Evolutionary conservation across 2,888 invertebrate species (phyloP).

Genomic region (Idaea aversata): DNA sequence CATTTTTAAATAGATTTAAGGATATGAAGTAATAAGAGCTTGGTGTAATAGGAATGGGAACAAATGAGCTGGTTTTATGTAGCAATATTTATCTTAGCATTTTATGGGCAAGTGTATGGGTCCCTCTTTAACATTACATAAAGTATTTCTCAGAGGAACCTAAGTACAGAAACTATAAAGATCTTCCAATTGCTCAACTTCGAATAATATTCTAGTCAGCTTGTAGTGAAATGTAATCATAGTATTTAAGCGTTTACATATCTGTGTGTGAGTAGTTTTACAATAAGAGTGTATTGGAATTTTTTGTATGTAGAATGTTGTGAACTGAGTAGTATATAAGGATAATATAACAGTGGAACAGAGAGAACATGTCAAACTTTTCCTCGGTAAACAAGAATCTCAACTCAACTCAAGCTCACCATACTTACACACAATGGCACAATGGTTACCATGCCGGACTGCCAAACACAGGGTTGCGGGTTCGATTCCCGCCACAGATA

Average conservation of each 20-base stretch:
- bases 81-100: slow-evolving; percentile 24
- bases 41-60: slow-evolving; percentile 34
- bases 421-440: too few relatives aligned
- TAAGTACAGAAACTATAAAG: slow-evolving; percentile 17
- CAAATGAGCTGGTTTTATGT: slow-evolving; percentile 33
- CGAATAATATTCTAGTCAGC: slow-evolving; percentile 40
- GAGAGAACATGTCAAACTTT: not conserved
- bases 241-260: slow-evolving; percentile 37
- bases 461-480: too few relatives aligned
- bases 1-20: slow-evolving; percentile 14
- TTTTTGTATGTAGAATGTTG: slow-evolving; percentile 11
- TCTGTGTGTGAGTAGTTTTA: slow-evolving; percentile 16
- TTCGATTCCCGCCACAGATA: too few relatives aligned
- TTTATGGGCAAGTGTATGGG: not conserved
- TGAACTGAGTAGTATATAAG: not conserved
- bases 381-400: too few relatives aligned
- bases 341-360: not conserved
- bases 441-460: too few relatives aligned
- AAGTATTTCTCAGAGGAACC: slow-evolving; percentile 1
- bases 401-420: too few relatives aligned
- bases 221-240: slow-evolving; percentile 22
- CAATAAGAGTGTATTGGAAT: not conserved
- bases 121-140: not conserved
- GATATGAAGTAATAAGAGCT: slow-evolving; percentile 5
- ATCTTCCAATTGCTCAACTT: slow-evolving; percentile 46